A percentile compares a stretch with the other conserved stretches of the same genome.
Evolutionary conservation across 2,797 vertebrate genomes (phyloP).

Genomic region (Halcyon smyrnensis): DNA sequence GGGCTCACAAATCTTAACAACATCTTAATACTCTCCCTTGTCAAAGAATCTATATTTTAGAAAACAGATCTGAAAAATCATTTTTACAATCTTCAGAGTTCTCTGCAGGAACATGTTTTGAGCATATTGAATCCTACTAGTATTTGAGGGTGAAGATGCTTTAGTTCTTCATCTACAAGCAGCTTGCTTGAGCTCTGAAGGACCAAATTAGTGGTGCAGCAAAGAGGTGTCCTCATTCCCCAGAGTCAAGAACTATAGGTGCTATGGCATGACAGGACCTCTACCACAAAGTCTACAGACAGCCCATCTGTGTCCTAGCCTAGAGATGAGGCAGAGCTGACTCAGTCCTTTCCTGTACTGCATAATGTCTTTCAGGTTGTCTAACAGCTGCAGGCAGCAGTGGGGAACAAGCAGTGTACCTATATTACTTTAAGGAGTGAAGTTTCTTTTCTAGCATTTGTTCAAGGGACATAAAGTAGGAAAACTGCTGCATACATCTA

Average conservation of each 20-base stretch:
- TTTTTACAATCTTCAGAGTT: not conserved
- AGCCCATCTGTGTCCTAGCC: not conserved
- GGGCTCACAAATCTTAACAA: not conserved
- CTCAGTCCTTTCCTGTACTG: not conserved
- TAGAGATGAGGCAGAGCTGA: not conserved
- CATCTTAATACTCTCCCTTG: not conserved
- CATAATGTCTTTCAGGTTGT: not conserved
- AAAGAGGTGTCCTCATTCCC: not conserved
- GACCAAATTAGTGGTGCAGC: not conserved
- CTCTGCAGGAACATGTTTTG: not conserved
- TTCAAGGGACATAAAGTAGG: not conserved
- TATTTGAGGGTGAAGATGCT: not conserved
- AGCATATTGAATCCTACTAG: not conserved
- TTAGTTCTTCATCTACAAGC: not conserved
- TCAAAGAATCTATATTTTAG: not conserved
- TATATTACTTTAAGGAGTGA: not conserved
- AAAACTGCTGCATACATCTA: not conserved
- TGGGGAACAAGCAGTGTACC: not conserved
- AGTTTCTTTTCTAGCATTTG: not conserved
- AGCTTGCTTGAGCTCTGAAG: not conserved
- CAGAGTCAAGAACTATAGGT: not conserved
- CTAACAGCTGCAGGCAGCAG: not conserved
- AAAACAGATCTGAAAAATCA: slow-evolving; percentile 4
- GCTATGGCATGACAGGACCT: not conserved
- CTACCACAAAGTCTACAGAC: rapidly evolving